These are phyloP conservation scores for Lasius platythorax DNA, from an alignment of 2,888 invertebrate genomes.

Conservation along the genomic window DNA sequence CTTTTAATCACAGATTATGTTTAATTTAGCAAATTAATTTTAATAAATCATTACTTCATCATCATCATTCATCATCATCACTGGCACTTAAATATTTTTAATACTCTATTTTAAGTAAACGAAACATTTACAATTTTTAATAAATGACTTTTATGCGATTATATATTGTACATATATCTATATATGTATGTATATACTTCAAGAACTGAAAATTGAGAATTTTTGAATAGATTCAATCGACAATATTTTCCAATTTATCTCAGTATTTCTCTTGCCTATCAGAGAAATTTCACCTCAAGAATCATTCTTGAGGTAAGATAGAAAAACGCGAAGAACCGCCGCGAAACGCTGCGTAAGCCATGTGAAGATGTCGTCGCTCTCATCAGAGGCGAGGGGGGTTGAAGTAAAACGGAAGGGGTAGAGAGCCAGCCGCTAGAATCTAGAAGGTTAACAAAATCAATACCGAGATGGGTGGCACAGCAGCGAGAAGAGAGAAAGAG, in stretches of 20 bases:
- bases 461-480: slow-evolving; percentile 74
- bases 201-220: neutral
- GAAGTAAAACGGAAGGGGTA: slow-evolving; percentile 55
- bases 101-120: neutral
- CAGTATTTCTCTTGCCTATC: neutral
- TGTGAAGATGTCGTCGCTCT: slow-evolving; percentile 58
- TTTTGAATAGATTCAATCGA: neutral
- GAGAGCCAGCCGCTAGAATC: slow-evolving; percentile 70
- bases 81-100: neutral
- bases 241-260: neutral
- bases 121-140: neutral
- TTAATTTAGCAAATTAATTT: neutral
- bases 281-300: neutral
- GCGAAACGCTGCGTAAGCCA: slow-evolving; percentile 30
- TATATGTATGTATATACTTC: neutral
- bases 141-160: neutral
- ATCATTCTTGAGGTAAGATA: slow-evolving; percentile 2
- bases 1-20: neutral
- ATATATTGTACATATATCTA: neutral
- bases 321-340: neutral
- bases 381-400: slow-evolving; percentile 50
- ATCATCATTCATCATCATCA: neutral
- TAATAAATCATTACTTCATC: neutral
- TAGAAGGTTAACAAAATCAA: slow-evolving; percentile 83
- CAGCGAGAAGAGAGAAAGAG: slow-evolving; percentile 59